A percentile compares a stretch with the other conserved stretches of the same genome.
Evolutionary conservation across 2,888 invertebrate species (phyloP).

Genomic region (Congeria kusceri): DNA sequence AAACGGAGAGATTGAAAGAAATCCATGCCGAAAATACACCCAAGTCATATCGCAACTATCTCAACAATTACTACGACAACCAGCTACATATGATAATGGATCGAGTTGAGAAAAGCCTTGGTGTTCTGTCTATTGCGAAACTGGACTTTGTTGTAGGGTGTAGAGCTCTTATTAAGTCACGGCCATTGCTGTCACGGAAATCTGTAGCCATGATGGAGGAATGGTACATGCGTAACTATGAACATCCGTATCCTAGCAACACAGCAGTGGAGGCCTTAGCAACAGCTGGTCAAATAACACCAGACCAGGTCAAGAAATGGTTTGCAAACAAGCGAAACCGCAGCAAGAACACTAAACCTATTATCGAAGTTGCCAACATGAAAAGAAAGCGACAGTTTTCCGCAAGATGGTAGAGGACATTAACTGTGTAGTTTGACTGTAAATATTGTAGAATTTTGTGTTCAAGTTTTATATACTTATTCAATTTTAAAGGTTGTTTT

Average conservation of each 20-base stretch:
- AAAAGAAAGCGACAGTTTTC: slow-evolving; percentile 61
- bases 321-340: slow-evolving; percentile 79
- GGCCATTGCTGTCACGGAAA: slow-evolving; percentile 64
- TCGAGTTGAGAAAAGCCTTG: slow-evolving; percentile 62
- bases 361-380: slow-evolving; percentile 62
- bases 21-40: slow-evolving; percentile 58
- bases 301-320: slow-evolving; percentile 79
- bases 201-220: slow-evolving; percentile 69
- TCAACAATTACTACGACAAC: slow-evolving; percentile 70
- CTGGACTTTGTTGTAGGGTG: slow-evolving; percentile 36
- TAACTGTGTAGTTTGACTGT: no score
- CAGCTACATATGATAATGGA: slow-evolving; percentile 67
- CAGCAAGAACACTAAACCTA: slow-evolving; percentile 68
- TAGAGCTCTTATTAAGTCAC: slow-evolving; percentile 41
- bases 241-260: slow-evolving; percentile 76
- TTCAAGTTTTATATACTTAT: background rate
- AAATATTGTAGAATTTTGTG: background rate
- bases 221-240: slow-evolving; percentile 75
- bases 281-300: slow-evolving; percentile 65
- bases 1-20: slow-evolving; percentile 63
- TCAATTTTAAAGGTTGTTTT: background rate
- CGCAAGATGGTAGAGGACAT: slow-evolving; percentile 46
- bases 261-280: slow-evolving; percentile 67
- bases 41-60: slow-evolving; percentile 51
- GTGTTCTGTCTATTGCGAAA: slow-evolving; percentile 48